phyloP scores from a whole-genome alignment of 1,140 invertebrate genomes.

The Leptinotarsa texana region DNA sequence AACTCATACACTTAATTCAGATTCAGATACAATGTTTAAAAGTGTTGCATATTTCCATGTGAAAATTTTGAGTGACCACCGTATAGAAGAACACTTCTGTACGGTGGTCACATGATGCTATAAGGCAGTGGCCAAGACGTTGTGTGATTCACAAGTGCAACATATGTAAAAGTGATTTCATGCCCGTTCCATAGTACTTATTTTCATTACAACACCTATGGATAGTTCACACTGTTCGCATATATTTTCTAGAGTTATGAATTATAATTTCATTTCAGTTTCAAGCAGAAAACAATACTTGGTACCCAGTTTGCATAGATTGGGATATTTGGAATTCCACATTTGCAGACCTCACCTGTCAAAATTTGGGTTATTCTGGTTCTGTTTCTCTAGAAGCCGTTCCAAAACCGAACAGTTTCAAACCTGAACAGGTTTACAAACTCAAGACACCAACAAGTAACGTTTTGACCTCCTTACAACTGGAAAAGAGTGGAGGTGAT shows the following conservation, averaged over 20 bases:
- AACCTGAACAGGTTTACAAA: conserved; percentile 50
- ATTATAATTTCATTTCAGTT: conserved; percentile 30
- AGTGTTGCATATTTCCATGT: no score
- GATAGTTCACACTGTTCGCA: no score
- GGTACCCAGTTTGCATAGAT: conserved; percentile 57
- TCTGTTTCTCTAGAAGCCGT: conserved; percentile 54
- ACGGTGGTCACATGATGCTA: no score
- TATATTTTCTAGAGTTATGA: neutral
- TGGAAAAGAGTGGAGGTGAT: conserved; percentile 41
- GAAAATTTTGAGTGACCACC: no score
- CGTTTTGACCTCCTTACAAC: conserved; percentile 29
- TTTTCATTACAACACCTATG: no score
- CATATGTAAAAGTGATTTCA: no score
- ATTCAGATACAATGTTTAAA: no score
- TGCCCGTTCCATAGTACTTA: no score
- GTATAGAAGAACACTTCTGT: no score
- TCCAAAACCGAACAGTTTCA: conserved; percentile 38
- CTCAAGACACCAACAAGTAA: conserved; percentile 44
- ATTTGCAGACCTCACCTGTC: conserved; percentile 62
- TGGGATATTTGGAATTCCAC: conserved; percentile 60
- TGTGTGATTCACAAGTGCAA: no score
- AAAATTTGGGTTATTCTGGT: conserved; percentile 59
- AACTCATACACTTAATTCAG: no score
- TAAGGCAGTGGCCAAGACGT: no score
- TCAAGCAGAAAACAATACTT: conserved; percentile 53